phyloP scores from a whole-genome alignment of 2,888 invertebrate species.

The Chrysopilus asiliformis region DNA sequence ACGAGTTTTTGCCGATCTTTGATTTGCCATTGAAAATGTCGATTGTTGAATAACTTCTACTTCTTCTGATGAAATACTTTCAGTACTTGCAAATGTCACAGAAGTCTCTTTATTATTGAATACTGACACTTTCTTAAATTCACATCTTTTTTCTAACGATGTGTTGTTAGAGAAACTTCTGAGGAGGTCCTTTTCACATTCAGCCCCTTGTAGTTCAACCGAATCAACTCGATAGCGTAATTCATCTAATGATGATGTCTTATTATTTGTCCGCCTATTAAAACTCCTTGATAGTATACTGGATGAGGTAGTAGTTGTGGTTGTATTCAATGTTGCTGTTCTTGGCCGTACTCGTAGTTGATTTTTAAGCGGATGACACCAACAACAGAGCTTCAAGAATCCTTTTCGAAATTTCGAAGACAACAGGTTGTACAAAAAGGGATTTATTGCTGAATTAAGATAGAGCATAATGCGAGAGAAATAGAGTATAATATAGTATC shows the following conservation, averaged over 20 bases:
- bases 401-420: slow-evolving; percentile 79
- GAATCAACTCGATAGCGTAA: slow-evolving; percentile 5
- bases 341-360: slow-evolving; percentile 37
- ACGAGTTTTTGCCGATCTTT: too few species aligned
- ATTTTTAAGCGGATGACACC: slow-evolving; percentile 32
- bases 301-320: slow-evolving; percentile 37
- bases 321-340: slow-evolving; percentile 44
- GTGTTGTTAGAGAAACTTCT: background rate
- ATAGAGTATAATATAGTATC: slow-evolving; percentile 69
- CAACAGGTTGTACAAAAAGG: slow-evolving; percentile 84
- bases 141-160: slow-evolving; percentile 2
- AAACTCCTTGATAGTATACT: slow-evolving; percentile 48
- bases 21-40: too few species aligned
- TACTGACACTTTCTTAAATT: slow-evolving; percentile 8
- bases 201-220: background rate
- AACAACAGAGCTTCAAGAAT: slow-evolving; percentile 54
- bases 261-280: slow-evolving; percentile 40
- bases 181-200: slow-evolving; percentile 9
- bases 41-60: slow-evolving; percentile 7
- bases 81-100: slow-evolving; percentile 4
- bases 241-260: slow-evolving; percentile 13
- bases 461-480: slow-evolving; percentile 79
- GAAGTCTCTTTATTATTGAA: slow-evolving; percentile 7
- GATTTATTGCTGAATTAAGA: slow-evolving; percentile 80
- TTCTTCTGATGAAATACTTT: slow-evolving; percentile 5